These are phyloP conservation scores for Kryptopterus vitreolus DNA, from an alignment of 2,797 vertebrate species.

Conservation along the genomic window DNA sequence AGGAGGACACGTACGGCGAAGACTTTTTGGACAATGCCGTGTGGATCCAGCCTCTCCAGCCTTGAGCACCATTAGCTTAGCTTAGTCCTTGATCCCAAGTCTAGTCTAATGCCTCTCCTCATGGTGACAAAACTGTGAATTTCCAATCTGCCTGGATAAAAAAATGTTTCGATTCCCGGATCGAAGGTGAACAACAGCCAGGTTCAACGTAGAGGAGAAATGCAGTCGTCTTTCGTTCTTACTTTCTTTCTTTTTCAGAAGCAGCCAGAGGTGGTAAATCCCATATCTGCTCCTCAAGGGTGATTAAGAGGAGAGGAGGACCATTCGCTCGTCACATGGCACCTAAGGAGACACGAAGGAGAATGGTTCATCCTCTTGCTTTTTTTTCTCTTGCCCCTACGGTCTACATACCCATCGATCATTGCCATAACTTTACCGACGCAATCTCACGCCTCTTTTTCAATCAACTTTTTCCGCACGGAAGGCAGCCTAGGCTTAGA, in stretches of 20 bases:
- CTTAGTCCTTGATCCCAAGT: slow-evolving; percentile 54
- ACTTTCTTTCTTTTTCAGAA: slow-evolving; percentile 47
- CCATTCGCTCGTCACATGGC: slow-evolving; percentile 68
- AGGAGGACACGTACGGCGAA: slow-evolving; percentile 49
- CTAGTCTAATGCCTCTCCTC: slow-evolving; percentile 60
- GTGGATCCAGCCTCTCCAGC: slow-evolving; percentile 50
- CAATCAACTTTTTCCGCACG: slow-evolving; percentile 9
- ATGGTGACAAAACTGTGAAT: slow-evolving; percentile 58
- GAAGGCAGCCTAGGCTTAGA: background rate
- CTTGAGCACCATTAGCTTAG: slow-evolving; percentile 62
- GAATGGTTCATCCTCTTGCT: slow-evolving; percentile 54
- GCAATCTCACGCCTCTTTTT: slow-evolving; percentile 15
- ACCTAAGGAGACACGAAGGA: slow-evolving; percentile 72
- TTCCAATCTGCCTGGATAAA: slow-evolving; percentile 42
- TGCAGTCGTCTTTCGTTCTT: slow-evolving; percentile 32
- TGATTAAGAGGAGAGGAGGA: slow-evolving; percentile 42
- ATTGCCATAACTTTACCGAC: slow-evolving; percentile 7
- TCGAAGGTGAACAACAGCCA: slow-evolving; percentile 77
- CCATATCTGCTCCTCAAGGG: slow-evolving; percentile 65
- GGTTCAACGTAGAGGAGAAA: slow-evolving; percentile 66
- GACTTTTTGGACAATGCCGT: slow-evolving; percentile 4
- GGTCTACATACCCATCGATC: background rate
- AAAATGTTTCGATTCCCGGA: slow-evolving; percentile 65
- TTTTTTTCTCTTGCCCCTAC: slow-evolving; percentile 60
- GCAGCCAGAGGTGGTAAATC: slow-evolving; percentile 72